These are phyloP conservation scores for Harmothoe impar DNA, from an alignment of 2,888 invertebrate species.

Conservation along the genomic window DNA sequence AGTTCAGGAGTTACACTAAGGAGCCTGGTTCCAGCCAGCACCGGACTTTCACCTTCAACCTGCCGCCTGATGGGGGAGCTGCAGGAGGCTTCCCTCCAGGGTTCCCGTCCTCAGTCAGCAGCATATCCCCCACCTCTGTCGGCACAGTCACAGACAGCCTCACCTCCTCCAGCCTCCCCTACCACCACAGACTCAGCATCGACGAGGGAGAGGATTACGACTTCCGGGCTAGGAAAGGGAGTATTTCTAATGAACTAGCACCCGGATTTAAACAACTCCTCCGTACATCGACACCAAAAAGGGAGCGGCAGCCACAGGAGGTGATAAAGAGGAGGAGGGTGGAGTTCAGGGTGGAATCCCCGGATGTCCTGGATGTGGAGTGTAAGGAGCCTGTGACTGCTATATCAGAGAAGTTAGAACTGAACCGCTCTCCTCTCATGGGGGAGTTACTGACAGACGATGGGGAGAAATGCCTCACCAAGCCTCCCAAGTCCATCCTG, in stretches of 20 bases:
- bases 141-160: not conserved
- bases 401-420: conserved; percentile 3
- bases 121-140: not conserved
- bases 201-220: not conserved
- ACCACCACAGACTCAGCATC: not conserved
- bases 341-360: conserved; percentile 8
- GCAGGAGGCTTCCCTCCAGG: no score
- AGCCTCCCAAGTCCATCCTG: conserved; percentile 23
- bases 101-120: not conserved
- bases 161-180: not conserved
- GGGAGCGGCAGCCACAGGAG: not conserved
- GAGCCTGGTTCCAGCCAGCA: not conserved
- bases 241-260: conserved; percentile 8
- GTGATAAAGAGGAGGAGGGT: not conserved
- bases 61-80: not conserved
- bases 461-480: not conserved
- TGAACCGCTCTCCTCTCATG: not conserved
- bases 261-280: conserved; percentile 5
- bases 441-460: not conserved
- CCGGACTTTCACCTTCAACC: conserved; percentile 4
- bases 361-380: not conserved
- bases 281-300: not conserved
- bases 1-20: conserved; percentile 26
- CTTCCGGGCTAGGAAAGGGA: conserved; percentile 12
- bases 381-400: not conserved